Conservation (phyloP, 2,888 invertebrate species). For the Rotaria macrura region DNA sequence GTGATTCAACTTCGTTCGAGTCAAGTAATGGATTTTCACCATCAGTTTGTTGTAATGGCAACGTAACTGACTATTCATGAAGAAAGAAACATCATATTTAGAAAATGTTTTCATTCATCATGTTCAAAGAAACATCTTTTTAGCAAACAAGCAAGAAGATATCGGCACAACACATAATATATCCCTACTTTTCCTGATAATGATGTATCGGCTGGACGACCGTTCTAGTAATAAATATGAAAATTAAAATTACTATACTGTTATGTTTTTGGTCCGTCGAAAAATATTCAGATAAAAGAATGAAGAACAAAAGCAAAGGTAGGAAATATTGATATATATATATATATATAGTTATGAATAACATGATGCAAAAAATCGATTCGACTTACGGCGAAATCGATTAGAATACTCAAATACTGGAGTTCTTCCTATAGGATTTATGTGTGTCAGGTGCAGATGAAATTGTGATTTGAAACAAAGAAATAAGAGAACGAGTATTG, state of each 20-base stretch:
- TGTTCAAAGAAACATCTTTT: not conserved
- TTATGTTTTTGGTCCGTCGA: not conserved
- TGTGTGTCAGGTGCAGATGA: not conserved
- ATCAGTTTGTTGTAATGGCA: not conserved
- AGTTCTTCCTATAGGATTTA: not conserved
- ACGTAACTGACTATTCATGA: not conserved
- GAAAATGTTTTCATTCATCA: not conserved
- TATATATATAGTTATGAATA: not conserved
- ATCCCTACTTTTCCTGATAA: not conserved
- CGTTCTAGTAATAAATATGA: not conserved
- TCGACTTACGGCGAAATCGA: not conserved
- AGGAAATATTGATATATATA: not conserved
- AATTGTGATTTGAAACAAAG: not conserved
- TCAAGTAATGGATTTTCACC: conserved; percentile 4
- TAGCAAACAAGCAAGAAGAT: not conserved
- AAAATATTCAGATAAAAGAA: not conserved
- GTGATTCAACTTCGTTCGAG: not conserved
- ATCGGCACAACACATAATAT: not conserved
- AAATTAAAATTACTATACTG: not conserved
- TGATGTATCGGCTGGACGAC: not conserved
- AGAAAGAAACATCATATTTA: not conserved
- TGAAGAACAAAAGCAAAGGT: not conserved
- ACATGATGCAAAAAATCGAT: not conserved
- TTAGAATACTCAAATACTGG: not conserved
- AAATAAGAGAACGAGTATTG: not conserved